Percentiles rank a stretch among this genome's conserved stretches.
Conservation (phyloP, 1,140 invertebrate species). For the Melipona quadrifasciata region DNA sequence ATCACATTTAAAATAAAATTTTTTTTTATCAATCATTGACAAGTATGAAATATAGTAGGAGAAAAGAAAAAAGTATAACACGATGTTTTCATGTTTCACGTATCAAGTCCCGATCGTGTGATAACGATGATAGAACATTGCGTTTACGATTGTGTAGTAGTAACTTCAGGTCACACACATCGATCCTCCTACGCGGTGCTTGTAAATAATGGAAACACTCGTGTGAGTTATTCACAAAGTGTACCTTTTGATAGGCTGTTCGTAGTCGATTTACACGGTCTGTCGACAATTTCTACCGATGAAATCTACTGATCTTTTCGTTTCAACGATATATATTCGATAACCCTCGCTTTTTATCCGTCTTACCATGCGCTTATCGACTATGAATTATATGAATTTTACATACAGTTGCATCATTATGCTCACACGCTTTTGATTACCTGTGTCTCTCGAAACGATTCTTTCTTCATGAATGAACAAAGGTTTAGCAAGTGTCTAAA, state of each 20-base stretch:
- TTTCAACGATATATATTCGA: background rate
- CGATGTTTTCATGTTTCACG: background rate
- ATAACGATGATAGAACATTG: constrained; percentile 17
- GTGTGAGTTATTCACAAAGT: constrained; percentile 30
- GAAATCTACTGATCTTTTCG: constrained; percentile 22
- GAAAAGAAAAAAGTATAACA: background rate
- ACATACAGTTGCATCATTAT: background rate
- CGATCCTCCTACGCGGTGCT: constrained; percentile 46
- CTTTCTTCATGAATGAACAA: background rate
- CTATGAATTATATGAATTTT: background rate
- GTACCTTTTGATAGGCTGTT: background rate
- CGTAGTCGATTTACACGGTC: constrained; percentile 36
- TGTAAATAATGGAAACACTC: constrained; percentile 61
- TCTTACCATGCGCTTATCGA: no score
- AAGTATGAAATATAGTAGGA: background rate
- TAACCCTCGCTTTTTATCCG: background rate
- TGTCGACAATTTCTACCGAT: constrained; percentile 34
- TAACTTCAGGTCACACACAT: constrained; percentile 59
- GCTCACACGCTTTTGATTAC: background rate
- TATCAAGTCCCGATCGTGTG: background rate
- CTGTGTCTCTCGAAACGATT: background rate
- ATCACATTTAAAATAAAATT: background rate
- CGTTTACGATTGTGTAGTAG: constrained; percentile 51
- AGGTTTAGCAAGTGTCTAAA: background rate
- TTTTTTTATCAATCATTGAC: background rate